A percentile compares a stretch with the other conserved stretches of the same genome.
These are phyloP conservation scores for Zonotrichia leucophrys DNA, from an alignment of 2,113 vertebrate species.

Conservation along the genomic window DNA sequence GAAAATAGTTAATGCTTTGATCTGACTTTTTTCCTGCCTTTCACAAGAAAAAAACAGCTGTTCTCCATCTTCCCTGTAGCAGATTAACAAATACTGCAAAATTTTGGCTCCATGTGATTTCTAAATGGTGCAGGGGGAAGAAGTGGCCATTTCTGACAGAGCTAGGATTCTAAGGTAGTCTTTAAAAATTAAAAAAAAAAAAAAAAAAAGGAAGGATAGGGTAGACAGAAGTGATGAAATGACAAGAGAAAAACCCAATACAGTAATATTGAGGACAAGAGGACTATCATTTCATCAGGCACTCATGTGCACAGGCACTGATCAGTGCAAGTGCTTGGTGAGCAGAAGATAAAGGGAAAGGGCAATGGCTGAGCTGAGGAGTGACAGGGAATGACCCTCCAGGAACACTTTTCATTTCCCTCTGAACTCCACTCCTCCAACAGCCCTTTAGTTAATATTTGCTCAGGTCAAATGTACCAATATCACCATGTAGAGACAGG, in stretches of 20 bases:
- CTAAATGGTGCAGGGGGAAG: not conserved
- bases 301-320: rapidly evolving
- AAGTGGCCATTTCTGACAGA: not conserved
- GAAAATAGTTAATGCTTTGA: not conserved
- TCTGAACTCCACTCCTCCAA: not conserved
- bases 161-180: not conserved
- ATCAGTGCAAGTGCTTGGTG: not conserved
- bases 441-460: not conserved
- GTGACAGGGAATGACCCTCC: not conserved
- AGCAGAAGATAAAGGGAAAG: not conserved
- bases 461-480: not conserved
- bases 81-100: not conserved
- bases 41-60: not conserved
- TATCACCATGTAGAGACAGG: not conserved
- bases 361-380: not conserved
- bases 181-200: too few species aligned
- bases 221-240: not conserved
- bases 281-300: not conserved
- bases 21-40: not conserved
- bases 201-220: not conserved
- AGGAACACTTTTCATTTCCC: not conserved
- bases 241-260: not conserved
- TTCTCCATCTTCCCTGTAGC: not conserved
- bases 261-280: not conserved
- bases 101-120: not conserved